Evolutionary conservation across 37 sponge, comb jelly and placozoan species (phyloP), one percentile per base, ranked within the genome.

Genomic region (Theonella swinhoei): DNA sequence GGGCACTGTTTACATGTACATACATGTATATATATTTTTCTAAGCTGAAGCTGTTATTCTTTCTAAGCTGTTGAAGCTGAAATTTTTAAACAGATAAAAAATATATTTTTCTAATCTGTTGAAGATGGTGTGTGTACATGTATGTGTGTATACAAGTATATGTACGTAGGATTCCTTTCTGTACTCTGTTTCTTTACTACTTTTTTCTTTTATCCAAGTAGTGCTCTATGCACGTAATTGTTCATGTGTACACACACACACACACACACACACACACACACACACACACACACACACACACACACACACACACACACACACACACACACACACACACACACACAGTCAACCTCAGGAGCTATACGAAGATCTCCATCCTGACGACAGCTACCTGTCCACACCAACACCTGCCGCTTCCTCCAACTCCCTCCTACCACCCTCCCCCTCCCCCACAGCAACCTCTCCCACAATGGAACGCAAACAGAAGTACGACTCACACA

Each of bases 401-500:
- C n/a, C n/a, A n/a, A n/a, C n/a, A 47, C 54, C 54, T 47, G 54
- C 11, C 14, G 54, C 54, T 14, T 14, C 54, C 11, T 47, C 54
- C 11, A 14, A 17, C 54, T 17, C 54, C 54, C 7, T 14, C 14
- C 54, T 47, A 17, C 54, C 54, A 7, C n/a, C n/a, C n/a, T n/a
- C n/a, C n/a, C n/a, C n/a, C n/a, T 17, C 54, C 54, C 7, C 54
- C 14, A 7, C 14, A 17, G 11, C 54, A 7, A 2, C 14, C 39
- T 60, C 79, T 60, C 79, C 28, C 66, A 78, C 79, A 62, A 64
- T 34, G 40, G 60, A 3, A 35, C 66, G 60, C 79, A 78, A 29
- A 37, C 79, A 78, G 40, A 78, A 47, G 54, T 47, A 14, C n/a
- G 35, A 58, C 77, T 29, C 77, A 76, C 77, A 76, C 77, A 76